phyloP scores from a whole-genome alignment of 1,140 invertebrate genomes.

The Drosophila lini region DNA sequence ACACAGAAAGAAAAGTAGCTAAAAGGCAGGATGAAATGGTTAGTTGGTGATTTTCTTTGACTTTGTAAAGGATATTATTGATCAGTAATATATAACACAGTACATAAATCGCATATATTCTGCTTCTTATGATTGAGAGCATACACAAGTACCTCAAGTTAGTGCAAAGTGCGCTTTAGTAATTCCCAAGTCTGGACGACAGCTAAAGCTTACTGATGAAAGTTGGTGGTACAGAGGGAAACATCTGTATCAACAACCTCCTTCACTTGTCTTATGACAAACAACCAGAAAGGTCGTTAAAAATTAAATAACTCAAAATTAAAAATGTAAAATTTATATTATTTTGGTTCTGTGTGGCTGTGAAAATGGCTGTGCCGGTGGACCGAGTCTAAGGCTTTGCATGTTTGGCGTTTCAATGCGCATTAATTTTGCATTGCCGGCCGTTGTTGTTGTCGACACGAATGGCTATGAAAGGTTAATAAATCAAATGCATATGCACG shows the following conservation, averaged over 20 bases:
- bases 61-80: no score
- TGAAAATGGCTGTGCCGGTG: slow-evolving; percentile 2
- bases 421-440: slow-evolving; percentile 72
- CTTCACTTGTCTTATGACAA: background rate
- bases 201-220: background rate
- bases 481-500: slow-evolving; percentile 80
- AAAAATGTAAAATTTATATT: background rate
- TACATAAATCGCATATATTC: background rate
- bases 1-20: background rate
- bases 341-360: slow-evolving; percentile 11
- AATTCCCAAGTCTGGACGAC: background rate
- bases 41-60: no score
- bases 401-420: slow-evolving; percentile 80
- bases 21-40: background rate
- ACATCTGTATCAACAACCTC: background rate
- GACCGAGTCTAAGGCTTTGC: slow-evolving; percentile 51
- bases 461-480: slow-evolving; percentile 81
- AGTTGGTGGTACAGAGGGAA: background rate
- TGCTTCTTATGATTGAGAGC: background rate
- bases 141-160: no score
- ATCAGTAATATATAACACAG: background rate
- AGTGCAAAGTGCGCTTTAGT: background rate
- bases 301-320: background rate
- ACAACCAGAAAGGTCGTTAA: background rate
- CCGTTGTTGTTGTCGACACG: slow-evolving; percentile 80